These are phyloP conservation scores for Xerus rutilus DNA, from an alignment of 2,797 vertebrate genomes.

Conservation along the genomic window DNA sequence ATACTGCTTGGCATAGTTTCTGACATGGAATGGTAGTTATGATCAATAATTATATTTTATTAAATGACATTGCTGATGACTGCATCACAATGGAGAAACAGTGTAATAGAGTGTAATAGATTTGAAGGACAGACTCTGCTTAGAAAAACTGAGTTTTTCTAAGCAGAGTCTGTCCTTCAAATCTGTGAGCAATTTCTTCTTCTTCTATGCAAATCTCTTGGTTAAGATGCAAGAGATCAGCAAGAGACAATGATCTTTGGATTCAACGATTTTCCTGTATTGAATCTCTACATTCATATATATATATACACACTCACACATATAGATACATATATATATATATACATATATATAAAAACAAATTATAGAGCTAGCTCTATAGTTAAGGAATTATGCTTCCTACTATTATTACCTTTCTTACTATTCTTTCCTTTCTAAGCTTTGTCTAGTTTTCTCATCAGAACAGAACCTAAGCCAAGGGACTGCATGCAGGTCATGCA, in stretches of 20 bases:
- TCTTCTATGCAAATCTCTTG: not conserved
- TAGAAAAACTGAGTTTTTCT: too few species aligned
- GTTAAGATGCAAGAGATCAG: not conserved
- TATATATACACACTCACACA: too few species aligned
- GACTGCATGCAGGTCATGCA: not conserved
- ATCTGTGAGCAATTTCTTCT: not conserved
- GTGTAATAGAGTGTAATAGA: not conserved
- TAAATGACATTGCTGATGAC: not conserved
- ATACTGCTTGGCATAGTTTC: not conserved
- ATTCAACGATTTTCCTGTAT: not conserved
- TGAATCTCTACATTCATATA: not conserved
- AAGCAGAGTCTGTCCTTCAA: not conserved
- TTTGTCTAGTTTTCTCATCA: not conserved
- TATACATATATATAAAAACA: too few species aligned
- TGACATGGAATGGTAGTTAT: not conserved
- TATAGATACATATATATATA: too few species aligned
- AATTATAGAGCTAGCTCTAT: not conserved
- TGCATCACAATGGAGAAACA: not conserved
- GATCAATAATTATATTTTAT: not conserved
- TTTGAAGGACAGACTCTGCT: too few species aligned
- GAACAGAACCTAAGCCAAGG: not conserved
- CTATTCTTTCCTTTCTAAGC: not conserved
- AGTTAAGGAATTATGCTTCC: not conserved
- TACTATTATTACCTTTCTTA: not conserved
- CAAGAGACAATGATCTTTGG: not conserved